phyloP scores from a whole-genome alignment of 1,140 invertebrate species.

The Eumeta japonica region DNA sequence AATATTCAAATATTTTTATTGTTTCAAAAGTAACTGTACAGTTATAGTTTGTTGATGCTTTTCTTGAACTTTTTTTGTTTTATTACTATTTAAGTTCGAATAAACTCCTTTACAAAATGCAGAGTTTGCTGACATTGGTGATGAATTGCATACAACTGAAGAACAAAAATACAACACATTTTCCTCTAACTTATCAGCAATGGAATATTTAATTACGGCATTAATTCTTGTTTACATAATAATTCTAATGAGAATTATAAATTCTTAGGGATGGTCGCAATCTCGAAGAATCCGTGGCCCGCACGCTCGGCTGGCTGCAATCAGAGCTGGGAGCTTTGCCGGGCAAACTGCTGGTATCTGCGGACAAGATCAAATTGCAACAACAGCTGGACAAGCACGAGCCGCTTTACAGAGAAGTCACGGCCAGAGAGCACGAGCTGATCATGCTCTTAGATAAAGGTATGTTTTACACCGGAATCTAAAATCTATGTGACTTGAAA shows the following conservation, averaged over 20 bases:
- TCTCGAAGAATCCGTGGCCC: constrained; percentile 81
- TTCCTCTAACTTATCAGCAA: no score
- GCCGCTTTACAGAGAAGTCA: constrained; percentile 83
- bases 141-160: no score
- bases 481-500: no score
- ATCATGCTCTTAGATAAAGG: constrained; percentile 94
- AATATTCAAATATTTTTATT: no score
- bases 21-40: no score
- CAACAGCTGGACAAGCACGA: constrained; percentile 87
- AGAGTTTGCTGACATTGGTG: no score
- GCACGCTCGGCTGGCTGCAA: constrained; percentile 84
- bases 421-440: constrained; percentile 88
- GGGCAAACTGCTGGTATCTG: constrained; percentile 80
- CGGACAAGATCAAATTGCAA: constrained; percentile 77
- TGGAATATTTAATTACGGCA: not conserved
- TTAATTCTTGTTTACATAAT: not conserved
- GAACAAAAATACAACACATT: no score
- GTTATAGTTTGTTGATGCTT: no score
- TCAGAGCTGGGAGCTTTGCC: constrained; percentile 74
- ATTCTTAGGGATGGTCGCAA: constrained; percentile 75
- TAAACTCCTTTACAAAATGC: no score
- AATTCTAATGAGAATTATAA: not conserved
- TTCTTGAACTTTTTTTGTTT: no score
- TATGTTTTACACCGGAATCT: no score
- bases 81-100: no score